phyloP scores from a whole-genome alignment of 2,797 vertebrate genomes.

The Lates japonicus region DNA sequence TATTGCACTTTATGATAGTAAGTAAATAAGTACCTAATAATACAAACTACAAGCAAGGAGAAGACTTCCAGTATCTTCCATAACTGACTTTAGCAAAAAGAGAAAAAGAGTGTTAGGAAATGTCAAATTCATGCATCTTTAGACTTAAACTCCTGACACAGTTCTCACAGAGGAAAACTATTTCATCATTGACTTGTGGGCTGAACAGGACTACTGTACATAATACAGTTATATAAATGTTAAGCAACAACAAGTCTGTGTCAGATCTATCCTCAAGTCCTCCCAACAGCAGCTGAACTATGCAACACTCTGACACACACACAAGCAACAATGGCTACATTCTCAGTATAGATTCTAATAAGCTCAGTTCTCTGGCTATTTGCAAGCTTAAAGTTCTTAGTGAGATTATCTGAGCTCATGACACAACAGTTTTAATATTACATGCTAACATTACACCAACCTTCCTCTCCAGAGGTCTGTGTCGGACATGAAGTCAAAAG shows the following conservation, averaged over 20 bases:
- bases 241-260: neutral
- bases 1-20: neutral
- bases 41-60: neutral
- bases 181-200: neutral
- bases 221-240: too few species aligned
- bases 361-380: slow-evolving; percentile 11
- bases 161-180: neutral
- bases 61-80: neutral
- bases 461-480: neutral
- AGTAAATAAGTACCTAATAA: neutral
- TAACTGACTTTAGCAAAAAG: neutral
- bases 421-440: slow-evolving; percentile 23
- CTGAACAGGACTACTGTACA: neutral
- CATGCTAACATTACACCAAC: slow-evolving; percentile 2
- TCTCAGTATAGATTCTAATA: slow-evolving; percentile 7
- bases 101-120: neutral
- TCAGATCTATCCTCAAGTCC: neutral
- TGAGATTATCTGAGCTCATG: slow-evolving; percentile 25
- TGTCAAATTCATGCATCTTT: neutral
- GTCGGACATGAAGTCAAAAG: slow-evolving; percentile 10
- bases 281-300: neutral
- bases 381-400: neutral
- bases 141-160: neutral
- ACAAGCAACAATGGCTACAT: neutral
- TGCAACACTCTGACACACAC: neutral